Evolutionary conservation across 2,888 invertebrate species (phyloP), one percentile per base, ranked within the genome.

Genomic region (Eurytoma californica): DNA sequence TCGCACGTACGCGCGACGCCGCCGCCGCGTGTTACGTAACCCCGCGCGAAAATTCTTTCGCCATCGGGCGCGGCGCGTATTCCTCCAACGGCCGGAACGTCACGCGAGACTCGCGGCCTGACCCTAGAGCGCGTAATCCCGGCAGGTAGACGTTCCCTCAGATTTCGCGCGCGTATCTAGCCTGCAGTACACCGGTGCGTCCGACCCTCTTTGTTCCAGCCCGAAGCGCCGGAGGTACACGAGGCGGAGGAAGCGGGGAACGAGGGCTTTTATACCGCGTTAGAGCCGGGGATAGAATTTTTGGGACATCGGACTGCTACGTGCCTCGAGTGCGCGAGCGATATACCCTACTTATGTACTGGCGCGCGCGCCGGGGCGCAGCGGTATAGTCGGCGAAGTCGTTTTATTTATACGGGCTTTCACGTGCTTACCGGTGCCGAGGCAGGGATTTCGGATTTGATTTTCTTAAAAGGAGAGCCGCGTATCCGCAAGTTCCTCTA

Each of bases 381-480:
- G 58, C 9, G 20, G 18, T 24, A 2, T 55, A 28, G 47, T 16
- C 39, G 47, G 65, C 63, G 39, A 61, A 76, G 72, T 68, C 72
- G 18, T 82, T 78, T 82, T 83, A 83, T 84, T 83, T 84, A 81
- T 80, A 83, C 77, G 83, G 65, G 82, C 82, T 84, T 83, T 81
- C 81, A 77, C 82, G 82, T 82, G 77, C 82, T 82, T 76, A 79
- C 80, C 74, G 72, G 20, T 76, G 73, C 81, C 79, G 76, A 72
- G 61, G 78, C 82, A 72, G 47, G 82, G 83, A 82, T 82, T 84
- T 84, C 80, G 82, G 82, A 86, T 84, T 85, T 83, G 86, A 86
- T 86, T 85, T 84, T 81, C 82, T 84, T 84, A 84, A 85, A 86
- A 85, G 84, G 83, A 82, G 69, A 77, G 78, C 72, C 69, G 73